Evolutionary conservation across 2,888 invertebrate species (phyloP), one percentile per base, ranked within the genome.

Genomic region (Keiferia lycopersicella): DNA sequence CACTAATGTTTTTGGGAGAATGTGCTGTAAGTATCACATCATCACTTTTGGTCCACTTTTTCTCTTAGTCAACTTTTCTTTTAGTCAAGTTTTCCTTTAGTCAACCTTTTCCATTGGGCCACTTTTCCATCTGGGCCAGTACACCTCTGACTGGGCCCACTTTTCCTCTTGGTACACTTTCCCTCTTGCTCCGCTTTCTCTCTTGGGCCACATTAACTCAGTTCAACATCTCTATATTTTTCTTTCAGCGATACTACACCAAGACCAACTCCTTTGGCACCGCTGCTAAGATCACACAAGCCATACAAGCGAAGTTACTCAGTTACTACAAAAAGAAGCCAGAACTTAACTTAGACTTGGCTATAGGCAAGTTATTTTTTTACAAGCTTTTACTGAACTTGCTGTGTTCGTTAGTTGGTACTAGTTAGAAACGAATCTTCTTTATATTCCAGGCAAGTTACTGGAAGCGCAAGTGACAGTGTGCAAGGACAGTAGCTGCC

Each of bases 201-300:
- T n/a, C n/a, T n/a, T n/a, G n/a, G n/a, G n/a, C n/a, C n/a, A n/a
- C n/a, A n/a, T n/a, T 26, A 26, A 26, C 26, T 26, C 26, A n/a
- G n/a, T n/a, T n/a, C 6, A 26, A 26, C 26, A 4, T 26, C 26
- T 6, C 6, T 26, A 4, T 2, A 26, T 26, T 26, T 26, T 66
- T n/a, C 41, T 72, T 66, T 0, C 73, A 89, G 89, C 79, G 87
- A 18, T 79, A 81, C 67, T 79, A 83, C 69, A 67, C 56, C 0
- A 74, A 68, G 7, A 66, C 69, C 1, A 79, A 79, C 0, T 66
- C 68, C 0, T 1, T 61, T 0, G 73, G 71, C 0, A 62, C 71
- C 0, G 74, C 86, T 0, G 81, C 80, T 0, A 72, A 69, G 10
- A 50, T 87, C 11, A 61, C 82, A 0, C 77, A 72, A 1, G 12